Evolutionary conservation across 2,797 vertebrate species (phyloP), one percentile per base, ranked within the genome.

Genomic region (Gallinago stenura): DNA sequence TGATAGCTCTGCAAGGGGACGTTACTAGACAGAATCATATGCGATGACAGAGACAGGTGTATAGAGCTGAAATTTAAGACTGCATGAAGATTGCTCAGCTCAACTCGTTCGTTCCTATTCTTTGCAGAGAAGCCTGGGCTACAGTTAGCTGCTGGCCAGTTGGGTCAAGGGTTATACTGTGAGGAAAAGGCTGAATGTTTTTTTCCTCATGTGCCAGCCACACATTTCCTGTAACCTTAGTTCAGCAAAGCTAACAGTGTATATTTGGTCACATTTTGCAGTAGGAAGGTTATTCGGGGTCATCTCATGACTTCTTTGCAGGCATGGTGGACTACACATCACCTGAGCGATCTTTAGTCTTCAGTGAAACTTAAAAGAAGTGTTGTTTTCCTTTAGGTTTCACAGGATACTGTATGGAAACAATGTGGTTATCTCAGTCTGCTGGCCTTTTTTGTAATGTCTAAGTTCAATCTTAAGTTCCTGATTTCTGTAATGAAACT

Each of bases 161-260:
- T 91, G 65, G 84, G 72, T 85, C 75, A 92, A 82, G 93, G 78
- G 84, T 94, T 89, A 19, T 35, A 37, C 17, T 62, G 46, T 4
- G 30, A 73, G 80, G 75, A 83, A 62, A 65, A 69, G 54, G 35
- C 64, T 62, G 77, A 45, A 21, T 77, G 37, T 21, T 0, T 4
- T 48, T 48, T 84, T 89, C 68, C 50, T 58, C 15, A 9, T 19
- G 37, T 76, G 72, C n/a, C 16, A 88, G 53, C 48, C 66, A 62
- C 48, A 2, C 7, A 4, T 43, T 93, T 94, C 37, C 60, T 89
- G 60, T 91, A 68, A 48, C 60, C 41, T 70, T 58, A 62, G 64
- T 57, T 91, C 62, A 89, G 39, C 46, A 73, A 45, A 66, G 31
- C 19, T 76, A 25, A 13, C 9, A 1, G 30, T 24, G 35, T 89